Evolutionary conservation across 2,113 vertebrate genomes (phyloP), one percentile per base, ranked within the genome.

Genomic region (Tor tambroides): DNA sequence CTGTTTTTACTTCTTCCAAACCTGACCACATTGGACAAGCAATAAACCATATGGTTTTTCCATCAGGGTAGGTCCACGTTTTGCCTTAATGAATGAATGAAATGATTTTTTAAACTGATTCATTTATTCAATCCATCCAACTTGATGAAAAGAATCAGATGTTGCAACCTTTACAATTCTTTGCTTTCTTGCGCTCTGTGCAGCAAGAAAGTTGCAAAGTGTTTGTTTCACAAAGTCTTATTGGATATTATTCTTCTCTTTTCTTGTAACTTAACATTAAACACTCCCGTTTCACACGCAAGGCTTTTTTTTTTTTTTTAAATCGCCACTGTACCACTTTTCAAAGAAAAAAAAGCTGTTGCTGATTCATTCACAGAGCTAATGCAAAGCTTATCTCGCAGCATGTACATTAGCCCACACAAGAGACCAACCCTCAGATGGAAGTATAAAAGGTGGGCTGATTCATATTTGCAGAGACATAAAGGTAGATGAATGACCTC

Each of bases 401-500:
- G 84, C 88, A 71, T 0, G 79, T 80, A 38, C 79, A 71, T 83
- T 89, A 83, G 84, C 77, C 89, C 92, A 90, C 93, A 85, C 49
- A 92, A 92, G 89, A 93, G 92, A 85, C 90, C 83, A 38, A 80
- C 61, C 83, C 86, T 91, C 91, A 87, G 90, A 91, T 91, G 91
- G 89, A 85, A 46, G n/a, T 32, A 65, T 54, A 14, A 78, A 67
- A 54, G 63, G 26, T 67, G 28, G 81, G 79, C 88, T 92, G 91
- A 93, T 92, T 93, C 92, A 93, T 92, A 91, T 92, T 92, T 92
- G 88, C 92, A 79, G 77, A 82, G 86, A 91, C 90, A 86, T 89
- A 92, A 93, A 92, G 89, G 49, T 82, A 92, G 94, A 94, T 91
- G 92, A 91, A 94, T 93, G 88, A 91, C 91, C 91, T 90, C 88